Conservation (phyloP, 2,113 vertebrate genomes). For the Actenoides hombroni region DNA sequence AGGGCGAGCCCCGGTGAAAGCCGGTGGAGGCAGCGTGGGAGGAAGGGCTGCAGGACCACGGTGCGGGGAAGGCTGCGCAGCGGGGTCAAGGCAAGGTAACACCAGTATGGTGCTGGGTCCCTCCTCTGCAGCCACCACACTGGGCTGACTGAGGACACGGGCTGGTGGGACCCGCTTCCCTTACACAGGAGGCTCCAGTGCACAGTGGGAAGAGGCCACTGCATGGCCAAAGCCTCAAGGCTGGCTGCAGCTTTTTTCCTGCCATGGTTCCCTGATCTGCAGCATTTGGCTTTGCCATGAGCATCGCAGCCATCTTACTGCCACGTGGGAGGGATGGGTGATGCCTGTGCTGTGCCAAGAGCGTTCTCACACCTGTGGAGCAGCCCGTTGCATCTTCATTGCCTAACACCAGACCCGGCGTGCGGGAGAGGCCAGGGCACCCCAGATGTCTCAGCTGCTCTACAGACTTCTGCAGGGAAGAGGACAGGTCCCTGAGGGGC, state of each 20-base stretch:
- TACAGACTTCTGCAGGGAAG: background rate
- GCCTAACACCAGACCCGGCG: accelerated
- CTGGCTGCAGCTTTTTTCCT: background rate
- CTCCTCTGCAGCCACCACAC: background rate
- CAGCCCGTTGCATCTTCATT: background rate
- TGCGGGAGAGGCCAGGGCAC: background rate
- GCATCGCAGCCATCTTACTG: background rate
- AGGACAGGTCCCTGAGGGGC: background rate
- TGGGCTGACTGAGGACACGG: background rate
- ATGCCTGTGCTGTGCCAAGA: background rate
- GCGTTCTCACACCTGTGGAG: background rate
- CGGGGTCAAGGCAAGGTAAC: accelerated
- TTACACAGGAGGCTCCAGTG: background rate
- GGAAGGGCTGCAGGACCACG: background rate
- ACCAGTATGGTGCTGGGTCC: accelerated
- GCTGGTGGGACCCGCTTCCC: background rate
- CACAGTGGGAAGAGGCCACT: background rate
- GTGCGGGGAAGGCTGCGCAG: background rate
- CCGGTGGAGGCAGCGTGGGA: accelerated
- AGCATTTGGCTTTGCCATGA: background rate
- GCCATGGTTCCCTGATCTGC: background rate
- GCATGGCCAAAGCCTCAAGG: background rate
- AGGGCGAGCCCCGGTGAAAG: accelerated
- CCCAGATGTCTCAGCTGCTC: background rate
- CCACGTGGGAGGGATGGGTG: accelerated